Evolutionary conservation across 2,797 vertebrate species (phyloP), one percentile per base, ranked within the genome.

Genomic region (Girardinus metallicus): DNA sequence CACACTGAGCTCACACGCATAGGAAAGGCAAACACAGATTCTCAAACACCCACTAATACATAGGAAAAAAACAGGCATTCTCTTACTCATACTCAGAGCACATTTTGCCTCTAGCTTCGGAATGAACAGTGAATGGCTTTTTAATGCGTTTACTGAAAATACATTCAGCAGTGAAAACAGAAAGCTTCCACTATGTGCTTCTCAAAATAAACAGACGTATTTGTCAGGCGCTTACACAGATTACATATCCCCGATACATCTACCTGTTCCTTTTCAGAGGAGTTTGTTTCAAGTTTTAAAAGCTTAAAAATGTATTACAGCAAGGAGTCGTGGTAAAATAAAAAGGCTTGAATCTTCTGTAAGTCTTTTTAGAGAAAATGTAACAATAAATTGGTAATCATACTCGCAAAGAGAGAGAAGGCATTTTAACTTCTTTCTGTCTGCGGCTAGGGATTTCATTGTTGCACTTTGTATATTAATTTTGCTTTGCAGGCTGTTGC

Each of bases 91-190:
- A 77, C 26, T n/a, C 66, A 26, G 51, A 73, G 9, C 68, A 85
- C 78, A 82, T 80, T 86, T 88, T 51, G 70, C 86, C 62, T 79
- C 80, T 73, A 76, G 85, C 80, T 79, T 44, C 79, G 76, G 62
- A 43, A 81, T 82, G 70, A 91, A 80, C 84, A 85, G 70, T 79
- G 84, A 85, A 85, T 85, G 72, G 72, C 70, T 89, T 83, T 88
- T 82, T 90, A 88, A 88, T 88, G 85, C 83, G 83, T 92, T 89
- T 87, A 86, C 57, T 78, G 73, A 76, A 81, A 87, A 87, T 43
- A 81, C 53, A 73, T 77, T 83, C 36, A 86, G 75, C 68, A 87
- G 82, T 82, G 57, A 79, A 89, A 85, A 83, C 78, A 78, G 80
- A 60, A 88, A 66, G 77, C 62, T 78, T 84, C 77, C 75, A 76